Conservation (phyloP, 2,113 vertebrate species). For the Pogona vitticeps region DNA sequence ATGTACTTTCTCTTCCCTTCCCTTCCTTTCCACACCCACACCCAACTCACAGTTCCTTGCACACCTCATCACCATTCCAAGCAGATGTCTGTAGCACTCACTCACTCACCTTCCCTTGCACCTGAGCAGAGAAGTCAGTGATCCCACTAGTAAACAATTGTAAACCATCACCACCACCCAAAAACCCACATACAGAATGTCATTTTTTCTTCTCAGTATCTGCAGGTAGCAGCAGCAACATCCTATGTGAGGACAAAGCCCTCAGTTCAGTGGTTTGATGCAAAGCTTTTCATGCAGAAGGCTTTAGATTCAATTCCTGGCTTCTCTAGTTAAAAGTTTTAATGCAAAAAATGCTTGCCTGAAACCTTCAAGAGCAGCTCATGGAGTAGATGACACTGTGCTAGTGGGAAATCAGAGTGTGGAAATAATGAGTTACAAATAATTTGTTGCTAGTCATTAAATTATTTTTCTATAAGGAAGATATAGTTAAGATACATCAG, state of each 20-base stretch:
- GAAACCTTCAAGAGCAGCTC: background rate
- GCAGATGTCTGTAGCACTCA: background rate
- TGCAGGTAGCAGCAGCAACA: background rate
- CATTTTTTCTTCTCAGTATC: background rate
- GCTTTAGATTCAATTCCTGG: background rate
- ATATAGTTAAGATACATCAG: no score
- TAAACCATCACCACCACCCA: background rate
- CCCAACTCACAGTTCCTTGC: background rate
- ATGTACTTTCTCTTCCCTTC: background rate
- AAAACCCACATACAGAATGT: no score
- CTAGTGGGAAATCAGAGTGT: no score
- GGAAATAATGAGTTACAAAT: no score
- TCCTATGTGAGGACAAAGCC: background rate
- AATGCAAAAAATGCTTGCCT: background rate
- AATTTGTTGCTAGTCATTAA: no score
- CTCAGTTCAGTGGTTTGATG: background rate
- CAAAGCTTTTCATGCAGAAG: background rate
- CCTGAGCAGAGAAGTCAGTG: background rate
- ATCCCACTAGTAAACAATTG: background rate
- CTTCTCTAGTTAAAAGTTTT: background rate
- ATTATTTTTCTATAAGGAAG: no score
- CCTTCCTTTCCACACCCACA: background rate
- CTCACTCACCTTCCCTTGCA: background rate
- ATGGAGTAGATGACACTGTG: background rate
- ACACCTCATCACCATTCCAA: background rate